Evolutionary conservation across 2,113 vertebrate species (phyloP).

Genomic region (Muntiacus muntjak): DNA sequence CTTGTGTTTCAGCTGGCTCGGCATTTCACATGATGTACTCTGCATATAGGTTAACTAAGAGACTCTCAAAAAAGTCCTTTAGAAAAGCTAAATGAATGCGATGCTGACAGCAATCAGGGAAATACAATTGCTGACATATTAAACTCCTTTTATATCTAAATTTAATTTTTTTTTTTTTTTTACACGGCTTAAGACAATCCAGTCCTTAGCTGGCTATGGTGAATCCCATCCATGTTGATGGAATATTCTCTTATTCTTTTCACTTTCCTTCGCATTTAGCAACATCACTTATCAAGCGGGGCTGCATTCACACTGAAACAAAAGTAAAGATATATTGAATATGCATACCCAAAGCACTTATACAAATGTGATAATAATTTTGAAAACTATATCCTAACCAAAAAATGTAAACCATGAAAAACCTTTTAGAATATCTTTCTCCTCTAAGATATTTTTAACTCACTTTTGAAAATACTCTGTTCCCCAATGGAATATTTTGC

Average conservation of each 20-base stretch:
- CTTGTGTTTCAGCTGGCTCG: neutral
- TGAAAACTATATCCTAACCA: neutral
- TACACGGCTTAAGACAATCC: rapidly evolving
- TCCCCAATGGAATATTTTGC: neutral
- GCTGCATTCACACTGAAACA: neutral
- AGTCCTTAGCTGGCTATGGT: neutral
- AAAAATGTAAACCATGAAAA: neutral
- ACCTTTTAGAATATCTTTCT: neutral
- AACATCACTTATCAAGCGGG: rapidly evolving
- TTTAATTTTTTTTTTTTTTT: neutral
- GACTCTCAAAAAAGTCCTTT: neutral
- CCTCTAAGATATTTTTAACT: neutral
- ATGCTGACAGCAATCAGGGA: rapidly evolving
- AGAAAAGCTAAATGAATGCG: neutral
- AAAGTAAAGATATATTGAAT: neutral
- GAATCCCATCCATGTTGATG: rapidly evolving
- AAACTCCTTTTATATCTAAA: neutral
- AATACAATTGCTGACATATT: neutral
- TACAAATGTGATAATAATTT: too few relatives aligned
- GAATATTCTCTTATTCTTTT: neutral
- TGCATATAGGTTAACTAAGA: neutral
- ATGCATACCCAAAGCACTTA: neutral
- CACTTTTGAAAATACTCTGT: neutral
- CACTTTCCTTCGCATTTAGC: neutral
- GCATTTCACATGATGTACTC: neutral